Percentiles rank a stretch among this genome's conserved stretches.
Conservation (phyloP, 2,888 invertebrate genomes). For the Chydorus sphaericus region DNA sequence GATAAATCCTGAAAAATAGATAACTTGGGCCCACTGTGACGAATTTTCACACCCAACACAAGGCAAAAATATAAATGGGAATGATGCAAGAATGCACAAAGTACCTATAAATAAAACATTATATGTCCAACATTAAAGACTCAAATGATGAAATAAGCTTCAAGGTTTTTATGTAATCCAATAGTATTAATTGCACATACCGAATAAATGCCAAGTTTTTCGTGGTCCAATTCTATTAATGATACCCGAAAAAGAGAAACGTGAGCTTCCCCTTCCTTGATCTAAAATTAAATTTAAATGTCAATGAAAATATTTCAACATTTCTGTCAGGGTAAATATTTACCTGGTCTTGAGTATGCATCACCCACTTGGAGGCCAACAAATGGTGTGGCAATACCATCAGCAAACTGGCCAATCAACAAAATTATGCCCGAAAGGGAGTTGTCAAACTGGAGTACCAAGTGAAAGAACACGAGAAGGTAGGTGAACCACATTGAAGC, state of each 20-base stretch:
- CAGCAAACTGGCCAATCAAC: slow-evolving; percentile 64
- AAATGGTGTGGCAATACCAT: slow-evolving; percentile 73
- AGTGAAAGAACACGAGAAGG: slow-evolving; percentile 62
- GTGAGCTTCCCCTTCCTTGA: not conserved
- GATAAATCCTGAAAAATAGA: slow-evolving; percentile 61
- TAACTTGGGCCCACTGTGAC: slow-evolving; percentile 51
- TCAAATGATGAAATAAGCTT: slow-evolving; percentile 3
- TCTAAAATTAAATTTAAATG: not conserved
- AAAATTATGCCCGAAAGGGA: slow-evolving; percentile 43
- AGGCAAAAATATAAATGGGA: slow-evolving; percentile 74
- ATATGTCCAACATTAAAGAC: not conserved
- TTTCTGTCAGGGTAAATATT: not conserved
- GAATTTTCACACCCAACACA: slow-evolving; percentile 50
- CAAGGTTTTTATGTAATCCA: not conserved
- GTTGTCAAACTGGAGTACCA: slow-evolving; percentile 36
- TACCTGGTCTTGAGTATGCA: not conserved
- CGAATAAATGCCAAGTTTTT: slow-evolving; percentile 79
- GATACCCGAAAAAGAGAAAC: not conserved
- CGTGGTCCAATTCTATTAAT: slow-evolving; percentile 42
- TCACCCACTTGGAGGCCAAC: slow-evolving; percentile 49
- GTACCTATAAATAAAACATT: slow-evolving; percentile 42
- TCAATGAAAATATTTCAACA: not conserved
- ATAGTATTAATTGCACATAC: slow-evolving; percentile 34
- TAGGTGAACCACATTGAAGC: slow-evolving; percentile 92
- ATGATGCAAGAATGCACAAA: slow-evolving; percentile 54